Evolutionary conservation across 2,888 invertebrate species (phyloP), one percentile per base, ranked within the genome.

Genomic region (Drosophila siamana): DNA sequence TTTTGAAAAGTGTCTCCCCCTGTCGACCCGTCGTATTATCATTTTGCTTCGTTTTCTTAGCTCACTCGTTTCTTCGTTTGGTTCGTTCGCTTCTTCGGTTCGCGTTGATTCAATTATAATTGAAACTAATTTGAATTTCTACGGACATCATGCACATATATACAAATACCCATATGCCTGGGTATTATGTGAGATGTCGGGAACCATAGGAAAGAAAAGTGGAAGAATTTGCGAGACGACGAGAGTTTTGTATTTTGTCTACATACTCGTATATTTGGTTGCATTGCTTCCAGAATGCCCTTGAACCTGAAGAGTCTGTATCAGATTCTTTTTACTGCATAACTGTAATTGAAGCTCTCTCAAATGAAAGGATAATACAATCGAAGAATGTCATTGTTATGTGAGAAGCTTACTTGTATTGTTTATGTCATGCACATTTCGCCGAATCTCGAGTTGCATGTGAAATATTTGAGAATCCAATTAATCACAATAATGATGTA

Each of bases 51-150:
- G 26, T 22, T 68, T 41, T 52, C 30, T 44, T 44, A 43, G 46
- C 44, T 52, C 51, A 47, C 33, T 66, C 71, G 66, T 76, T 70
- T 66, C 67, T 65, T 68, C 62, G 44, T 47, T 66, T 19, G 33
- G 66, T 59, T 71, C 69, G 64, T 48, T 52, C 46, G 64, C 52
- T 71, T 66, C 70, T 78, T 78, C 75, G 69, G 60, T 33, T 65
- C 48, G 57, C 77, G 82, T 86, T 89, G 75, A 90, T 90, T 90
- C 90, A 90, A 90, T 90, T 89, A 89, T 84, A 90, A 90, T 90
- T 90, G 85, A 90, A 88, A 86, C 88, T 90, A 90, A 90, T 90
- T 90, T 88, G 78, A 70, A 64, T 78, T 75, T 78, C 69, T 72
- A 55, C 59, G 54, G 36, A 51, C 56, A 61, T 56, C 36, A 15